Percentiles rank a stretch among this genome's conserved stretches.
Conservation (phyloP, 2,888 invertebrate genomes). For the Cephonodes hylas region DNA sequence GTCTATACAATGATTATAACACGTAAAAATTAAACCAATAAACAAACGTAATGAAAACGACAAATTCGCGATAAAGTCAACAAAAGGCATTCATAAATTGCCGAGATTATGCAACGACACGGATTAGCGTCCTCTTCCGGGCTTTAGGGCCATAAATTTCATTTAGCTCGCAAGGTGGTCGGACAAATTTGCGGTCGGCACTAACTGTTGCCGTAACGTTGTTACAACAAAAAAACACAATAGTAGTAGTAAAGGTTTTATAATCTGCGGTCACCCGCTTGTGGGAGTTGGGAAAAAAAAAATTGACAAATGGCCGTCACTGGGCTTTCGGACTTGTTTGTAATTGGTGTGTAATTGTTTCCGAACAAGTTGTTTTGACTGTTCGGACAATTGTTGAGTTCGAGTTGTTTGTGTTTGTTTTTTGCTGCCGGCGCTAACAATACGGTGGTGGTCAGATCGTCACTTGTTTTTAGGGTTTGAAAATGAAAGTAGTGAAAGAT, state of each 20-base stretch:
- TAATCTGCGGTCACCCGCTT: constrained; percentile 39
- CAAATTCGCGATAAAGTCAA: constrained; percentile 62
- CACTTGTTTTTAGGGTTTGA: background rate
- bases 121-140: constrained; percentile 72
- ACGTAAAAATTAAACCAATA: constrained; percentile 23
- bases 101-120: constrained; percentile 76
- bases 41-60: constrained; percentile 58
- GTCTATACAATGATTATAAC: background rate
- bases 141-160: constrained; percentile 75
- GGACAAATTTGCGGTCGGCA: constrained; percentile 78
- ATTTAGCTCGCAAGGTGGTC: constrained; percentile 77
- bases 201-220: constrained; percentile 51
- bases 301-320: constrained; percentile 17
- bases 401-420: background rate
- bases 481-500: background rate
- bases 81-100: constrained; percentile 72
- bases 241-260: constrained; percentile 21
- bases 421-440: constrained; percentile 2
- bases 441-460: background rate
- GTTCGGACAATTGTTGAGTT: constrained; percentile 37
- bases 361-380: constrained; percentile 58
- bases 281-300: constrained; percentile 27
- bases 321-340: constrained; percentile 39
- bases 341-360: constrained; percentile 64
- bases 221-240: constrained; percentile 26